Evolutionary conservation across 2,113 vertebrate species (phyloP).

Genomic region (Hystrix cristata): DNA sequence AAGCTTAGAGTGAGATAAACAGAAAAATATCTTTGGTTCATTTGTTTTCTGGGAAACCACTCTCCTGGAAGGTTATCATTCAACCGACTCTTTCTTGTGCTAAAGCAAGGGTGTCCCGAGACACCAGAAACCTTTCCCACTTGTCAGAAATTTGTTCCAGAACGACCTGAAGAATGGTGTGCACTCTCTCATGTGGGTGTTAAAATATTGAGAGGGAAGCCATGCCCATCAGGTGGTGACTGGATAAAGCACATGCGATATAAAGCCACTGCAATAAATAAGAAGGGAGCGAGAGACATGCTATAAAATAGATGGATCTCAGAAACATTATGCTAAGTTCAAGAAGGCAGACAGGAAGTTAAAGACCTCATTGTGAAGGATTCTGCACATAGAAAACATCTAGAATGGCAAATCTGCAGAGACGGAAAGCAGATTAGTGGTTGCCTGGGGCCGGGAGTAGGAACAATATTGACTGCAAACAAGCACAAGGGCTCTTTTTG

Average conservation of each 20-base stretch:
- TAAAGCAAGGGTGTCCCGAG: background rate
- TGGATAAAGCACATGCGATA: background rate
- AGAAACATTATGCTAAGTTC: background rate
- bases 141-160: background rate
- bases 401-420: background rate
- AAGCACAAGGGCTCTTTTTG: background rate
- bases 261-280: background rate
- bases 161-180: background rate
- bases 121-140: background rate
- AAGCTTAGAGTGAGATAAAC: background rate
- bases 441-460: background rate
- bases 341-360: slow-evolving; percentile 29
- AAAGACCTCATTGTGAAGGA: background rate
- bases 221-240: background rate
- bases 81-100: background rate
- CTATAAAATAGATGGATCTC: background rate
- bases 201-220: background rate
- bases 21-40: background rate
- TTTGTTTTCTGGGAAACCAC: background rate
- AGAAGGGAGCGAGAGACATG: background rate
- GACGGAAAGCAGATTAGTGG: background rate
- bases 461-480: background rate
- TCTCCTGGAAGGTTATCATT: background rate
- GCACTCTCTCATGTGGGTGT: no score
- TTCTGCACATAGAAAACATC: background rate